phyloP scores from a whole-genome alignment of 2,113 vertebrate species.

The Oryzias woworae region DNA sequence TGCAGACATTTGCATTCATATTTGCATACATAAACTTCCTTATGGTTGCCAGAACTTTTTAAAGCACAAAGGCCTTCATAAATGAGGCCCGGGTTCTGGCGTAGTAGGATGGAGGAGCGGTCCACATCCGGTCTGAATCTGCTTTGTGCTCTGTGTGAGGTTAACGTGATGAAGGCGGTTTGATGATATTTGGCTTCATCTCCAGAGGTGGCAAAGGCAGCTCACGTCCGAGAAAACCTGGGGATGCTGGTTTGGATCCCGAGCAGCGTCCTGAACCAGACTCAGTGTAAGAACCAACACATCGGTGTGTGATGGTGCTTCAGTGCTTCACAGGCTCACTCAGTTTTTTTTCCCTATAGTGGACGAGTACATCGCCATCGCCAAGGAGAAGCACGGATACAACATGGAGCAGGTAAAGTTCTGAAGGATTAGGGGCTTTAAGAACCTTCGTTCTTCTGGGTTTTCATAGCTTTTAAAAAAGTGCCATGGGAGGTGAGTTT shows the following conservation, averaged over 20 bases:
- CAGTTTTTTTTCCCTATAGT: constrained; percentile 76
- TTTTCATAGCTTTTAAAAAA: no score
- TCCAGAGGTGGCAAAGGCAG: constrained; percentile 83
- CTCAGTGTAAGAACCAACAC: constrained; percentile 82
- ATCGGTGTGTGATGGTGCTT: not conserved
- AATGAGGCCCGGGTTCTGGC: no score
- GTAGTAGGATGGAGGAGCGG: no score
- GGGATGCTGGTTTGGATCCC: constrained; percentile 98
- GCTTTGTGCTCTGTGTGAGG: no score
- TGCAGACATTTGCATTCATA: no score
- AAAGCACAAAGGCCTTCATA: no score
- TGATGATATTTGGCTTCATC: not conserved
- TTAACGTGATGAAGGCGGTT: not conserved
- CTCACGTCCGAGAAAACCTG: constrained; percentile 89
- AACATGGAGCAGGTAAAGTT: constrained; percentile 91
- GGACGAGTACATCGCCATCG: constrained; percentile 97
- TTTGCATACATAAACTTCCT: no score
- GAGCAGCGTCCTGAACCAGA: constrained; percentile 87
- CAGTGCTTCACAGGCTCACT: not conserved
- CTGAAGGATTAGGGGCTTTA: no score
- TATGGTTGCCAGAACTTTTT: no score
- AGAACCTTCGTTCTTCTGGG: no score
- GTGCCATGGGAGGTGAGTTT: no score
- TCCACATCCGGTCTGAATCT: no score
- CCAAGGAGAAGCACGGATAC: constrained; percentile 98